Conservation (phyloP, 2,113 vertebrate species). For the Aplodontia rufa region DNA sequence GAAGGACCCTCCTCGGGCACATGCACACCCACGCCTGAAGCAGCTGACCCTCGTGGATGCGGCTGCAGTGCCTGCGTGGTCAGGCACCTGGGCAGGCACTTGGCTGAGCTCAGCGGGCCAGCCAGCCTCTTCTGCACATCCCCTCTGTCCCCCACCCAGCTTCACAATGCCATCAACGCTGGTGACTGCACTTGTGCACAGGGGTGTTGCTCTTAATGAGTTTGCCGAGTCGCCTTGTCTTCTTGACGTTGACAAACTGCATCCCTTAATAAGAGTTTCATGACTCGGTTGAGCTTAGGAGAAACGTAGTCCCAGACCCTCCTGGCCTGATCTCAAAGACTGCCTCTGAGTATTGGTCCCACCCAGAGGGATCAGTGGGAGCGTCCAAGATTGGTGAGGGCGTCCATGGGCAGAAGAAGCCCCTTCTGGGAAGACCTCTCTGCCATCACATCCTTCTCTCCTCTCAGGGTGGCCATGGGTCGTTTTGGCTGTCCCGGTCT, state of each 20-base stretch:
- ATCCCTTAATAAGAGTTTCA: conserved; percentile 70
- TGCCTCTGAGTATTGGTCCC: background rate
- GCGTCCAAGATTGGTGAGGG: rapidly evolving
- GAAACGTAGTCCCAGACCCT: background rate
- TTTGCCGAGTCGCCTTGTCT: conserved; percentile 41
- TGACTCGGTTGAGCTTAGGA: conserved; percentile 50
- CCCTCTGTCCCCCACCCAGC: background rate
- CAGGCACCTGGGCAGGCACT: background rate
- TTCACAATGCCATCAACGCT: background rate
- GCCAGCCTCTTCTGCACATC: background rate
- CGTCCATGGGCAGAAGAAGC: rapidly evolving
- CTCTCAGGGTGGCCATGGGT: background rate
- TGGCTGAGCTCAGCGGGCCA: rapidly evolving
- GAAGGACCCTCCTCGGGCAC: background rate
- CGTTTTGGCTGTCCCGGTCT: background rate
- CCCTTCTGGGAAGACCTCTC: background rate
- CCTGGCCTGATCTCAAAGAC: background rate
- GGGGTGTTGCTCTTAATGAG: conserved; percentile 52
- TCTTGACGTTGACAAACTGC: conserved; percentile 20
- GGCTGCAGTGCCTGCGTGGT: rapidly evolving
- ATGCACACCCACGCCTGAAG: no score
- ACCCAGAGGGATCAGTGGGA: background rate
- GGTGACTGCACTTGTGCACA: rapidly evolving
- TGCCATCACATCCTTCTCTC: no score
- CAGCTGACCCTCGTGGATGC: no score